Conservation (phyloP, 2,797 vertebrate species). For the Hydrolagus colliei region DNA sequence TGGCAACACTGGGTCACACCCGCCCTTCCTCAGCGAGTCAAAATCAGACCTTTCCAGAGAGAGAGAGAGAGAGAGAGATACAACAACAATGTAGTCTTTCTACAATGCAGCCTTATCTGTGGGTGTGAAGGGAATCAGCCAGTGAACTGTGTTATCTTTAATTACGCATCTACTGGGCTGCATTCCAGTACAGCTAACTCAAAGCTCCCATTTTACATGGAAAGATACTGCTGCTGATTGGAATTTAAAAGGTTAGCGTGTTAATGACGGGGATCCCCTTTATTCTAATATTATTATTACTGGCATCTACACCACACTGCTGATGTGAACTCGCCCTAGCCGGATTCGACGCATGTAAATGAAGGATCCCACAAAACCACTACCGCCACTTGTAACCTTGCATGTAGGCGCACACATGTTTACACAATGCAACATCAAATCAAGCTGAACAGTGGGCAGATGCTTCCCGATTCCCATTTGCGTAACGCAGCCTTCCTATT, state of each 20-base stretch:
- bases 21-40: constrained; percentile 43
- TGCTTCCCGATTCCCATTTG: background rate
- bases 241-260: background rate
- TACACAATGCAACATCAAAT: background rate
- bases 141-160: background rate
- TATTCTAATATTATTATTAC: background rate
- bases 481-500: background rate
- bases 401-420: background rate
- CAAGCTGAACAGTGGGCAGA: background rate
- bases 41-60: background rate
- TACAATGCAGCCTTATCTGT: background rate
- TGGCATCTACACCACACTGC: background rate
- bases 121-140: background rate
- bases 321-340: background rate
- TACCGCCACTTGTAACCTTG: background rate
- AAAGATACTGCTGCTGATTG: background rate
- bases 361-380: constrained; percentile 8
- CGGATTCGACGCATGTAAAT: background rate
- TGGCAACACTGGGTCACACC: constrained; percentile 34
- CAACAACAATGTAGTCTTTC: background rate
- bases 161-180: background rate
- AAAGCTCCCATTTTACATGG: background rate
- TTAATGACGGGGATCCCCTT: background rate
- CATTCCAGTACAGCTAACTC: background rate
- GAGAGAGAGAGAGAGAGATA: background rate